phyloP scores from a whole-genome alignment of 2,797 vertebrate genomes.

The Bovichtus variegatus region DNA sequence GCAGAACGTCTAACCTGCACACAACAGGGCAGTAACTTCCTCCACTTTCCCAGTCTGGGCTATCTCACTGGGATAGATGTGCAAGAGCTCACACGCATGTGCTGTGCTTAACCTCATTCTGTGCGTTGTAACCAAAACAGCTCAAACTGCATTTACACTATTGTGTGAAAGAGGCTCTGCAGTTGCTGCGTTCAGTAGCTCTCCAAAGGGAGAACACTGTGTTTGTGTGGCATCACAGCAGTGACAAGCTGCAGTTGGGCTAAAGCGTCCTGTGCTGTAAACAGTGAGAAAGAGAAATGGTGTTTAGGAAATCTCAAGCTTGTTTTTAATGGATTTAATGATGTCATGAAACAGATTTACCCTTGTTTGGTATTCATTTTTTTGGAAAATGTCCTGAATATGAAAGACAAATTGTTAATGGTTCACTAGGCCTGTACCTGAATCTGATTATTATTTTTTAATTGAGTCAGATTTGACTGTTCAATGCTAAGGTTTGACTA shows the following conservation, averaged over 20 bases:
- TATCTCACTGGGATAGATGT: background rate
- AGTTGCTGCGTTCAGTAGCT: background rate
- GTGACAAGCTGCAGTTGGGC: background rate
- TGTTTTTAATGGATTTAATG: background rate
- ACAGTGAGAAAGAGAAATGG: slow-evolving; percentile 14
- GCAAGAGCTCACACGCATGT: slow-evolving; percentile 20
- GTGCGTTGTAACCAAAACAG: slow-evolving; percentile 10
- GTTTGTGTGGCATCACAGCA: background rate
- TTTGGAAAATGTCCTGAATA: too few species aligned
- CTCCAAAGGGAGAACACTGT: background rate
- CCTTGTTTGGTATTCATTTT: background rate
- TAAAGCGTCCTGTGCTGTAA: background rate
- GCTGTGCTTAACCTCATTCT: slow-evolving; percentile 21
- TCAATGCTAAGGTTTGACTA: too few species aligned
- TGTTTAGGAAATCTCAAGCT: background rate
- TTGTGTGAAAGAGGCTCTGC: slow-evolving; percentile 18
- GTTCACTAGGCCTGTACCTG: too few species aligned
- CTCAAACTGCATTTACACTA: slow-evolving; percentile 6
- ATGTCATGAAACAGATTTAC: background rate
- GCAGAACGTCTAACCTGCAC: slow-evolving; percentile 4
- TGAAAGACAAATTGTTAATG: too few species aligned
- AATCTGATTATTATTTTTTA: too few species aligned
- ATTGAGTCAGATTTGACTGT: too few species aligned
- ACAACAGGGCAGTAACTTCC: background rate
- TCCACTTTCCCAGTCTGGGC: background rate